Evolutionary conservation across 2,797 vertebrate species (phyloP).

Genomic region (Fistularia tabacaria): DNA sequence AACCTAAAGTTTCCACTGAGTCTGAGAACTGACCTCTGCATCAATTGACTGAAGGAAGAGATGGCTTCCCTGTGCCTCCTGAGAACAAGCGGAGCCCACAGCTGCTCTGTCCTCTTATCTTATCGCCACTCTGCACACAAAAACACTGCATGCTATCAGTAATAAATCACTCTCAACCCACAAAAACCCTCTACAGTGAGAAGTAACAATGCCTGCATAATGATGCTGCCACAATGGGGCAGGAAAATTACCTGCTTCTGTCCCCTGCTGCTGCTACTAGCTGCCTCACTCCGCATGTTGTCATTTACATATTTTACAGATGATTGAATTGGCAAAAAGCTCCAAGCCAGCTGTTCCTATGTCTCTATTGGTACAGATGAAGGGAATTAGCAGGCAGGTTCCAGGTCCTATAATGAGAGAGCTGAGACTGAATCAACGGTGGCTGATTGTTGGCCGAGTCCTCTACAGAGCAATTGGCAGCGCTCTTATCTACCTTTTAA

Average conservation of each 20-base stretch:
- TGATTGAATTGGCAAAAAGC: slow-evolving; percentile 42
- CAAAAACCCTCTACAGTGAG: slow-evolving; percentile 16
- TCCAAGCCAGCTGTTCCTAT: slow-evolving; percentile 52
- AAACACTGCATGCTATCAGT: slow-evolving; percentile 22
- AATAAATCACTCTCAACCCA: slow-evolving; percentile 36
- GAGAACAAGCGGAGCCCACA: slow-evolving; percentile 24
- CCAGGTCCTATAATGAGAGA: slow-evolving; percentile 42
- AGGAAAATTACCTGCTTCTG: slow-evolving; percentile 20
- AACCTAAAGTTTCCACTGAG: slow-evolving; percentile 15
- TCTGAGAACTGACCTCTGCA: slow-evolving; percentile 34
- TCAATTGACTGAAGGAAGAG: slow-evolving; percentile 32
- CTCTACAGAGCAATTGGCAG: slow-evolving; percentile 53
- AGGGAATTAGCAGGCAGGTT: slow-evolving; percentile 42
- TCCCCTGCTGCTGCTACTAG: slow-evolving; percentile 16
- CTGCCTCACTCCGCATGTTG: slow-evolving; percentile 21
- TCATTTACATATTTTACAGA: slow-evolving; percentile 56
- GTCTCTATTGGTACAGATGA: slow-evolving; percentile 39
- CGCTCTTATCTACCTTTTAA: slow-evolving; percentile 55
- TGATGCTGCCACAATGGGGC: slow-evolving; percentile 13
- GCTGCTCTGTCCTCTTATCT: slow-evolving; percentile 24
- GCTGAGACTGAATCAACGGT: slow-evolving; percentile 52
- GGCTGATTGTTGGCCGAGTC: slow-evolving; percentile 57
- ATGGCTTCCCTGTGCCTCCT: slow-evolving; percentile 10
- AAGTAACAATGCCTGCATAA: slow-evolving; percentile 27
- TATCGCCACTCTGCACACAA: slow-evolving; percentile 20